Base-by-base conservation (phyloP, 2,888 invertebrate species). In the Perizoma affinitatum region DNA sequence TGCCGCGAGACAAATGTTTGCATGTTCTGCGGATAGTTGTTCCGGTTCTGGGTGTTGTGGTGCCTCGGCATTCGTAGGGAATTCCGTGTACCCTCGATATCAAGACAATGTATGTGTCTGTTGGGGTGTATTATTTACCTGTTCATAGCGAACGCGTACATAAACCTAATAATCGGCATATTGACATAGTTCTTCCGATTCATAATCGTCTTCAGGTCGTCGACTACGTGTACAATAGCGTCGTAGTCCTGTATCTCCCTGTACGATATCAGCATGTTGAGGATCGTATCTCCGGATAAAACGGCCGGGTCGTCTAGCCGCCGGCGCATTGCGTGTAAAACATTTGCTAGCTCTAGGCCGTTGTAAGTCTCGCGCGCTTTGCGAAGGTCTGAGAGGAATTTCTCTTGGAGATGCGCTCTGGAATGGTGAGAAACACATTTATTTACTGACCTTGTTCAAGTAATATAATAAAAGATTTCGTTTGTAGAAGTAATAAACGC, bases 121-220 rank as follows among this genome's bases (percentile, higher is more conserved):
- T 22, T 3, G 22, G 22, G 3, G 3, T 22, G 10, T n/a, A 10
- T n/a, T n/a, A 72, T 83, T 82, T 73, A 96, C 96, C 96, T 94
- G 88, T 99, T 99, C 69, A 99, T 93, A 36, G 99, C 99, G 87
- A 99, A 99, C 2, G 99, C 99, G 87, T 98, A 99, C 73, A 98
- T 94, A 85, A 97, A 97, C 84, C 96, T 95, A 78, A 99, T 98
- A 67, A 97, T 96, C 10, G 97, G 96, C 63, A 98, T 97, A 78
- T 97, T 96, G 38, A 97, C 95, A 82, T 97, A 97, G 83, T 97
- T 97, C 79, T 96, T 96, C 66, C 97, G 95, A 74, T 96, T 97
- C 70, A 98, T 98, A 66, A 99, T 95, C 3, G 97, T 96, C 80
- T 96, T 96, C 66, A 99, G 88, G 82, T 99, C 99, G 79, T 98